Conservation (phyloP, 1,140 invertebrate species). For the Drosophila mauritiana region DNA sequence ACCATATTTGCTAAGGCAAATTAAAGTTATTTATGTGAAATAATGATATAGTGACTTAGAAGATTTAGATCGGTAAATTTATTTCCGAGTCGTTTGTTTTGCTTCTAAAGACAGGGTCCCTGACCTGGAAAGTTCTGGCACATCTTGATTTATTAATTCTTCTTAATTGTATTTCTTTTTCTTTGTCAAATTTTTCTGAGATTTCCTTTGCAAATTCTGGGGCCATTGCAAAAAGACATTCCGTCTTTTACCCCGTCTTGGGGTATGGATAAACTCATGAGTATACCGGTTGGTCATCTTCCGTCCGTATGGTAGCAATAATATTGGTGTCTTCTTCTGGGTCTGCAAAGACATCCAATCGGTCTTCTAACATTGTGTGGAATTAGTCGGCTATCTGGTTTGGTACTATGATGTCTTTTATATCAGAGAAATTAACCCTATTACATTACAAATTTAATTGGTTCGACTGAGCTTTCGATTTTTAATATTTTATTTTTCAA, state of each 20-base stretch:
- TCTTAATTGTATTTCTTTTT: constrained; percentile 8
- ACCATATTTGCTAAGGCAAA: too few species aligned
- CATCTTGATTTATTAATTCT: constrained; percentile 1
- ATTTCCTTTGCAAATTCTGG: constrained; percentile 13
- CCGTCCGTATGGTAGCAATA: neutral
- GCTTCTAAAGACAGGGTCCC: too few species aligned
- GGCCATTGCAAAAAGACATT: neutral
- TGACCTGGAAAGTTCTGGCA: constrained; percentile 5
- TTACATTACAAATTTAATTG: neutral
- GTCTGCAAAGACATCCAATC: neutral
- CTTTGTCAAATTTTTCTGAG: constrained; percentile 2
- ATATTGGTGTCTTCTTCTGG: neutral
- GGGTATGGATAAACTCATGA: neutral
- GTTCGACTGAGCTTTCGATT: neutral
- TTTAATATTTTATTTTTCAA: neutral
- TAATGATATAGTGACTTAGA: too few species aligned
- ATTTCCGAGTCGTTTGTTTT: too few species aligned
- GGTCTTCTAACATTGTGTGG: neutral
- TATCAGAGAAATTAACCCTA: neutral
- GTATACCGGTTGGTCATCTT: neutral
- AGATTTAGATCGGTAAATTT: too few species aligned
- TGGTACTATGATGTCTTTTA: constrained; percentile 1
- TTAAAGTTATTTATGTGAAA: too few species aligned
- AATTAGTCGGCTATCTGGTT: neutral
- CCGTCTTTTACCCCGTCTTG: neutral